Base-by-base conservation (phyloP, 2,888 invertebrate species). In the Tiphia femorata region DNA sequence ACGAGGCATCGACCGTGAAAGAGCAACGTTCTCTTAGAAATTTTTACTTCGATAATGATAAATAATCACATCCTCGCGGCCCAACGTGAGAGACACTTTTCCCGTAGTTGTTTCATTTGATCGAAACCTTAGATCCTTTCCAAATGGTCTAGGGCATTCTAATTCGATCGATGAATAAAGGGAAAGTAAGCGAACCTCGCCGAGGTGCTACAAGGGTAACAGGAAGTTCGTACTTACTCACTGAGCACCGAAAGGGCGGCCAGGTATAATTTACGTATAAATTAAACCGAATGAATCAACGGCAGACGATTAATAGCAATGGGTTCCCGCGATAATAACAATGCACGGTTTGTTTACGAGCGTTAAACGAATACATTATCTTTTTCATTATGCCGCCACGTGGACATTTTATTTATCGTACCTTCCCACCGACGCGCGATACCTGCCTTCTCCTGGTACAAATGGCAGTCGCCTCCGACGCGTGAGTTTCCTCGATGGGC, bases 151-250 rank as follows among this genome's bases (percentile, higher is more conserved):
- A n/a, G n/a, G n/a, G n/a, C n/a, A n/a, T n/a, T n/a, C n/a, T n/a
- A n/a, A n/a, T n/a, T n/a, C n/a, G n/a, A n/a, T n/a, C n/a, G n/a
- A n/a, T n/a, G n/a, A n/a, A n/a, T n/a, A n/a, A n/a, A n/a, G n/a
- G n/a, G n/a, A n/a, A n/a, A n/a, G n/a, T n/a, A n/a, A n/a, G n/a
- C n/a, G n/a, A n/a, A n/a, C n/a, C n/a, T n/a, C n/a, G n/a, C n/a
- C n/a, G 57, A 69, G 65, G 66, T 72, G 67, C 67, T 65, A 63
- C 62, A n/a, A n/a, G 12, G 73, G 49, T 67, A 12, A 73, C 77
- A 81, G 82, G 82, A 82, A 82, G 77, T 80, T 71, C 67, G 75
- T 79, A 75, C 77, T 82, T 80, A 81, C 79, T 82, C 81, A 79
- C 77, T 73, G 72, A 73, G 76, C 75, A 75, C 75, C 73, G 71